Base-by-base conservation (phyloP, 2,797 vertebrate genomes). In the Oreochromis mossambicus region DNA sequence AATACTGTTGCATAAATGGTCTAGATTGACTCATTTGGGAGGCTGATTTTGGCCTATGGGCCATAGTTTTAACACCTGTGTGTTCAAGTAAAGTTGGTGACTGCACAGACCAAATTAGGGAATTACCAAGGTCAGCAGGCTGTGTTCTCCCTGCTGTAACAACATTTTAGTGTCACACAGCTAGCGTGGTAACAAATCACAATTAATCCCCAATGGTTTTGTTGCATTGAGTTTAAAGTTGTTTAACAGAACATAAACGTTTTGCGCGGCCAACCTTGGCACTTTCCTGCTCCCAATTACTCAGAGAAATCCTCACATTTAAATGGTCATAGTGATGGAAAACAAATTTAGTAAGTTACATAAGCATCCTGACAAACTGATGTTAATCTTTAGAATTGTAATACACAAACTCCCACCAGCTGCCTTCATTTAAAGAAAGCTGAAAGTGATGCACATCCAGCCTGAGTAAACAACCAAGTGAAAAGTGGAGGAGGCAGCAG, bases 311-410 rank as follows among this genome's bases (percentile, higher is more conserved):
- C 66, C 55, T 63, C n/a, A 24, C 6, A 68, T 85, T 87, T 50
- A 46, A 66, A 81, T 55, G 76, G 78, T 78, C 48, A 70, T 17
- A 38, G 79, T 84, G 48, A 82, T 8, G 14, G 58, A 86, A 75
- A 75, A 61, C 26, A 52, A 41, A 63, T 43, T 29, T 38, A 86
- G 82, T 58, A 77, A 70, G 81, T 86, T 82, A 51, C 41, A 48
- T 77, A 90, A 83, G 48, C 48, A 84, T 21, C 73, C 51, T 32
- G 79, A 80, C 70, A 21, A 87, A 76, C 15, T 21, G 58, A 82
- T 82, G 78, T 10, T 51, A 82, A 78, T 85, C 70, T 73, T 77
- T 50, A 82, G 56, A 81, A 61, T 13, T 56, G 32, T n/a, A 63
- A 15, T n/a, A 77, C 14, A 75, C 43, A 77, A 58, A 78, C 70